These are phyloP conservation scores for Pangasius djambal DNA, from an alignment of 2,797 vertebrate genomes.

Conservation along the genomic window DNA sequence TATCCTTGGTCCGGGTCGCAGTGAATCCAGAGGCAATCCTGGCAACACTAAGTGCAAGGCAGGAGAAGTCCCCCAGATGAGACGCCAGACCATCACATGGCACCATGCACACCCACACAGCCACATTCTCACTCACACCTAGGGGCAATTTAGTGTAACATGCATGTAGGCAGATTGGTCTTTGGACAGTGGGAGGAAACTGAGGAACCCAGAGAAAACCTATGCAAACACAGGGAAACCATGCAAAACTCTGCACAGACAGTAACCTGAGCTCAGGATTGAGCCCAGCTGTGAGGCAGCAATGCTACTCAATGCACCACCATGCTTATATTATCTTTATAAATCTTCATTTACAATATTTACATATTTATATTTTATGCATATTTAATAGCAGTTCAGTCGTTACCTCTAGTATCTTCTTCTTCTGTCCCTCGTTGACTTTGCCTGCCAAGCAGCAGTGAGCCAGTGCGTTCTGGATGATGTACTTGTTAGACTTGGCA, in stretches of 20 bases:
- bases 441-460: conserved; percentile 97
- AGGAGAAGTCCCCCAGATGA: background rate
- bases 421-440: conserved; percentile 98
- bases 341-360: background rate
- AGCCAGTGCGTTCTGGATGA: conserved; percentile 97
- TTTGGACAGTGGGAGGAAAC: background rate
- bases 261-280: background rate
- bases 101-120: background rate
- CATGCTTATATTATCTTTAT: background rate
- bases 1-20: background rate
- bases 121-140: background rate
- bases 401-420: conserved; percentile 92
- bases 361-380: background rate
- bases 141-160: background rate
- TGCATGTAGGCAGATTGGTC: too few species aligned
- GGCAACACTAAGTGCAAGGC: background rate
- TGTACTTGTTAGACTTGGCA: conserved; percentile 98
- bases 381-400: background rate
- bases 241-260: background rate
- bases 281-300: background rate
- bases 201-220: background rate
- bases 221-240: background rate
- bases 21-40: background rate
- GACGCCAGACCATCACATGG: too few species aligned
- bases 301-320: background rate